Evolutionary conservation across 2,888 invertebrate species (phyloP).

Genomic region (Agapostemon virescens): DNA sequence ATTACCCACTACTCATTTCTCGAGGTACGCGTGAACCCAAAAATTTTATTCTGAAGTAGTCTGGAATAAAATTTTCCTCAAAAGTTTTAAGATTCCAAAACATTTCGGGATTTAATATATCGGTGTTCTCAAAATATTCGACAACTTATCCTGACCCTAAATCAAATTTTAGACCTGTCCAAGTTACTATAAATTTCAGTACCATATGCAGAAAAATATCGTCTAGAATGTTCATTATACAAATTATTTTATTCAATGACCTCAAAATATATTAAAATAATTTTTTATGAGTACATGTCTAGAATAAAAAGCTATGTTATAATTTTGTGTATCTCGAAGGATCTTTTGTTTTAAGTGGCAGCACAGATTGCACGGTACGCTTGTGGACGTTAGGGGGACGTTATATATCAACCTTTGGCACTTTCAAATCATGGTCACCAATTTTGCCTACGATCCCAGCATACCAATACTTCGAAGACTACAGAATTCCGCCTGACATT

Average conservation of each 20-base stretch:
- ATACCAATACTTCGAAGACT: slow-evolving; percentile 79
- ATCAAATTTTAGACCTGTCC: no score
- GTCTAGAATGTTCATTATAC: neutral
- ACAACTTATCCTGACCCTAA: no score
- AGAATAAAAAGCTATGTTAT: neutral
- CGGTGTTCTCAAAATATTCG: no score
- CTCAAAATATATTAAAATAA: neutral
- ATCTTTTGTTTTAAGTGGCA: slow-evolving; percentile 81
- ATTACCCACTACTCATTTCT: neutral
- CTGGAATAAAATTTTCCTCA: no score
- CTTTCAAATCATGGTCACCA: slow-evolving; percentile 84
- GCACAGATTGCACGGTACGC: slow-evolving; percentile 87
- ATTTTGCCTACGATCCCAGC: slow-evolving; percentile 80
- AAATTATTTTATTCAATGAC: neutral
- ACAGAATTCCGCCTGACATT: slow-evolving; percentile 88
- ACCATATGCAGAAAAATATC: neutral
- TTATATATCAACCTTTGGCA: slow-evolving; percentile 88
- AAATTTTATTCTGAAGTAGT: neutral
- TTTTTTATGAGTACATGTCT: neutral
- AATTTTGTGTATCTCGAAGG: neutral
- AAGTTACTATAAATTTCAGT: neutral
- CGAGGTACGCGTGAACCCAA: neutral
- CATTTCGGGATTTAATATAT: no score
- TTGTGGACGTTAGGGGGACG: slow-evolving; percentile 88
- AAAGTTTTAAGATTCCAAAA: no score